phyloP scores from a whole-genome alignment of 1,140 invertebrate genomes.

The Amyelois transitella region DNA sequence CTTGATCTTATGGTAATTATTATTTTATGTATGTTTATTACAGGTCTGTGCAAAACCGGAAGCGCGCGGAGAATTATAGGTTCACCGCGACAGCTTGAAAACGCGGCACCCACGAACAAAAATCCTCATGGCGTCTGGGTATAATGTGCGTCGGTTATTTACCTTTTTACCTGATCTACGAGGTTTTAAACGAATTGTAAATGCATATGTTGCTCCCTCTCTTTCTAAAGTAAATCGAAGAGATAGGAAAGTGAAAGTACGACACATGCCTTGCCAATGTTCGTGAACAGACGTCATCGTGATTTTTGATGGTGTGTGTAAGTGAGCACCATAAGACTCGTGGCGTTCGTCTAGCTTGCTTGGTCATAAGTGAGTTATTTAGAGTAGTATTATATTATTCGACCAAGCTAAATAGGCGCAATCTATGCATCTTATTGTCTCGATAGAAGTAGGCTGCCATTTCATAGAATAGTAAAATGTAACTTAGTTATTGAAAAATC shows the following conservation, averaged over 20 bases:
- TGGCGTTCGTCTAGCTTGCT: background rate
- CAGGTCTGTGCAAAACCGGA: constrained; percentile 87
- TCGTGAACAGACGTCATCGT: no score
- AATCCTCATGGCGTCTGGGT: constrained; percentile 98
- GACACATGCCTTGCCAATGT: no score
- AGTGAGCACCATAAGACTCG: no score
- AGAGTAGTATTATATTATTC: background rate
- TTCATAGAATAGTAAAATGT: background rate
- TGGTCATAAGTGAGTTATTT: background rate
- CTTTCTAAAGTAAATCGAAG: background rate
- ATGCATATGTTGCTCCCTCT: no score
- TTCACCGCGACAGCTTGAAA: constrained; percentile 91
- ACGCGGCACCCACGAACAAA: constrained; percentile 94
- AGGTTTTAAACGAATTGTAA: no score
- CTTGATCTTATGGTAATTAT: background rate
- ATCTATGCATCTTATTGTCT: background rate
- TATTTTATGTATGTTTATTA: constrained; percentile 14
- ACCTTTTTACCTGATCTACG: no score
- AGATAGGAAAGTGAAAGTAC: background rate
- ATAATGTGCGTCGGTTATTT: no score
- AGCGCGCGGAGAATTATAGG: constrained; percentile 92
- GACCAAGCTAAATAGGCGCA: background rate
- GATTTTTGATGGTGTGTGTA: no score
- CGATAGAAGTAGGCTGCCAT: background rate
- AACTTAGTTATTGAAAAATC: background rate